phyloP scores from a whole-genome alignment of 2,888 invertebrate species.

The Chirona hameri region DNA sequence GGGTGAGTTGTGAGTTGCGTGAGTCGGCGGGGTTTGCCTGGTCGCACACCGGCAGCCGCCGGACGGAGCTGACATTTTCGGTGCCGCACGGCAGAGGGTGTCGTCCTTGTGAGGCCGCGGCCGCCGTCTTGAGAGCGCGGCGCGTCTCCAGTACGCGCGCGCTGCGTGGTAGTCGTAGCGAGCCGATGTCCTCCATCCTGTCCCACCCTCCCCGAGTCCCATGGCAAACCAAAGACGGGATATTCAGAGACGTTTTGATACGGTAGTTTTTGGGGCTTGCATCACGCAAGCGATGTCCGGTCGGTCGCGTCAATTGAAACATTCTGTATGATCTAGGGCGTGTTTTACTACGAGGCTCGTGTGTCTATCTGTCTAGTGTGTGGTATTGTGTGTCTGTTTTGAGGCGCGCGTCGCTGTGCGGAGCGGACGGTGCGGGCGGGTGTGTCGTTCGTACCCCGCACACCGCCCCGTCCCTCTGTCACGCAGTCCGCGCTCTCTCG shows the following conservation, averaged over 20 bases:
- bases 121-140: neutral
- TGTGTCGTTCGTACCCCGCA: no score
- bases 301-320: neutral
- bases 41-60: no score
- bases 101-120: no score
- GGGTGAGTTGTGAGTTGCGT: no score
- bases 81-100: neutral
- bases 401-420: neutral
- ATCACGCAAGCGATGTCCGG: no score
- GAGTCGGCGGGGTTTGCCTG: no score
- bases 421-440: no score
- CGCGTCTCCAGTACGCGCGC: no score
- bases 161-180: no score
- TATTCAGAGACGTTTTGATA: slow-evolving; percentile 8
- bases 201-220: neutral
- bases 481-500: no score
- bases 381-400: neutral
- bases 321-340: neutral
- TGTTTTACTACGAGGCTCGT: neutral
- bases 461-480: no score
- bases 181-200: neutral
- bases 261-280: neutral
- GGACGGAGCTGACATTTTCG: neutral
- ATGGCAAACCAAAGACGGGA: slow-evolving; percentile 25
- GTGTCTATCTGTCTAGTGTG: neutral